Conservation (phyloP, 2,888 invertebrate species). For the Acronicta leporina region DNA sequence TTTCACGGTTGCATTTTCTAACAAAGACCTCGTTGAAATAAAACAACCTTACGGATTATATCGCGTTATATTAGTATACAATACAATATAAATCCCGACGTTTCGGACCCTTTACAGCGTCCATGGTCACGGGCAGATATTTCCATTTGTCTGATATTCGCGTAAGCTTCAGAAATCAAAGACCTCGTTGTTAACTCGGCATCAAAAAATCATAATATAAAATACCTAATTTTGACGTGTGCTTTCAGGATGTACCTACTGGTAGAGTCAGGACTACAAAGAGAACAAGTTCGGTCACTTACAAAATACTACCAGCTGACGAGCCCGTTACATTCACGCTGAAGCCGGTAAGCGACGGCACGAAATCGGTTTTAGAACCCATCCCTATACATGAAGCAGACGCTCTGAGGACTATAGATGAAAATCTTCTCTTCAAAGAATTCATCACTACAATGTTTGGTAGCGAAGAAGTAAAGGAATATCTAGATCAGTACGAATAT, state of each 20-base stretch:
- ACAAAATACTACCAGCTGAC: accelerated
- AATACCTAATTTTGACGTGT: neutral
- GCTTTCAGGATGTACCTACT: conserved; percentile 64
- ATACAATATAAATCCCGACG: too few species aligned
- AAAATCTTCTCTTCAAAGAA: conserved; percentile 64
- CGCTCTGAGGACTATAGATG: conserved; percentile 55
- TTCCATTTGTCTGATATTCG: too few species aligned
- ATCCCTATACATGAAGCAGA: conserved; percentile 39
- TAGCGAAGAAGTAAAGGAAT: conserved; percentile 62
- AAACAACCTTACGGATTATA: too few species aligned
- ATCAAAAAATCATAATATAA: too few species aligned
- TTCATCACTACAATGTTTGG: conserved; percentile 69
- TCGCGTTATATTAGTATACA: too few species aligned
- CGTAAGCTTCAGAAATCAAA: too few species aligned
- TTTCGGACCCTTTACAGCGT: too few species aligned
- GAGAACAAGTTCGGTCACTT: neutral
- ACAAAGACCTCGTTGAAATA: too few species aligned
- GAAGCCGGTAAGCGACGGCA: neutral
- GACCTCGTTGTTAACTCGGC: too few species aligned
- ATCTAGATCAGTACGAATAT: conserved; percentile 31
- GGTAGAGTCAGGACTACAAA: conserved; percentile 56
- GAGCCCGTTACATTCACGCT: neutral
- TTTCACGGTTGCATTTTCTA: too few species aligned
- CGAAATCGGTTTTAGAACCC: neutral
- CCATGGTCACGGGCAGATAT: too few species aligned